These are phyloP conservation scores for Lacanobia wlatinum DNA, from an alignment of 2,888 invertebrate species.

Conservation along the genomic window DNA sequence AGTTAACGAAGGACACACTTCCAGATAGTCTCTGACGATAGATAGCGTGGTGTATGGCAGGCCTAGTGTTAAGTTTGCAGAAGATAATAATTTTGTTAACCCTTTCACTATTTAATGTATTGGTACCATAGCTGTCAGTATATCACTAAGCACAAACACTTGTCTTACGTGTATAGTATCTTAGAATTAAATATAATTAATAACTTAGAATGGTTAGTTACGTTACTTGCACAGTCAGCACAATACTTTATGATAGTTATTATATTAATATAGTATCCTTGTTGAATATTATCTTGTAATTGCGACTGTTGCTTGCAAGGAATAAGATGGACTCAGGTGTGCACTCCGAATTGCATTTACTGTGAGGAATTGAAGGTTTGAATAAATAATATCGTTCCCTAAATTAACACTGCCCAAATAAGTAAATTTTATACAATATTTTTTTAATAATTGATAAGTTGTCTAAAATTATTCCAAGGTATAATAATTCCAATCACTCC, in stretches of 20 bases:
- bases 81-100: slow-evolving; percentile 56
- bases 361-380: slow-evolving; percentile 79
- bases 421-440: slow-evolving; percentile 75
- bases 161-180: slow-evolving; percentile 74
- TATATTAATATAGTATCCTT: slow-evolving; percentile 66
- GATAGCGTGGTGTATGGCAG: slow-evolving; percentile 13
- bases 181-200: slow-evolving; percentile 67
- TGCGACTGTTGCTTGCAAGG: slow-evolving; percentile 63
- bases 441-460: slow-evolving; percentile 73
- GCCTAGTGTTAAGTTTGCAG: slow-evolving; percentile 43
- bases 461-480: slow-evolving; percentile 72
- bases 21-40: slow-evolving; percentile 2
- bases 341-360: slow-evolving; percentile 74
- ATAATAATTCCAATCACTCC: slow-evolving; percentile 77
- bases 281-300: slow-evolving; percentile 66
- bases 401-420: slow-evolving; percentile 79
- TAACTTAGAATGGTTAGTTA: slow-evolving; percentile 73
- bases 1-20: not conserved
- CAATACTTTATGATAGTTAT: slow-evolving; percentile 76
- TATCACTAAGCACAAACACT: slow-evolving; percentile 77
- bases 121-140: slow-evolving; percentile 58
- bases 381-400: slow-evolving; percentile 71
- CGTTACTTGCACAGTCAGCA: slow-evolving; percentile 83
- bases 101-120: slow-evolving; percentile 48
- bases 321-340: slow-evolving; percentile 47